A percentile compares a stretch with the other conserved stretches of the same genome.
phyloP scores from a whole-genome alignment of 2,797 vertebrate genomes.

The Labroides dimidiatus region DNA sequence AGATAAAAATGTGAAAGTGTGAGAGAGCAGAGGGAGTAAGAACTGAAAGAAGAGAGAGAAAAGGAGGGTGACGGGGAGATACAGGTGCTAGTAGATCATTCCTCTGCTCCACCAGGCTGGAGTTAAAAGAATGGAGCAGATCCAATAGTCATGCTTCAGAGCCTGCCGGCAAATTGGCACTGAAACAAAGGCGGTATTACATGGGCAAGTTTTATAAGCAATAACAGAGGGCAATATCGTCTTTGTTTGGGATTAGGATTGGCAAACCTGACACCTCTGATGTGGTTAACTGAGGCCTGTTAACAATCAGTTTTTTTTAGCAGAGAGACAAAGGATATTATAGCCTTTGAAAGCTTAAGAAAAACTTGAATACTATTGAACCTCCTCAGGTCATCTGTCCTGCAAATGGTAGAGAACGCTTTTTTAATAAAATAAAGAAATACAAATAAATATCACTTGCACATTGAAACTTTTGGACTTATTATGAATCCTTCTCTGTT shows the following conservation, averaged over 20 bases:
- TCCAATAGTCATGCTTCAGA: conserved; percentile 48
- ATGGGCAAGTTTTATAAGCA: conserved; percentile 49
- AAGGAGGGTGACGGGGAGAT: conserved; percentile 26
- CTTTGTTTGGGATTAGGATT: conserved; percentile 56
- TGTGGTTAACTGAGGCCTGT: conserved; percentile 38
- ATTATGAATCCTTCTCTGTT: conserved; percentile 7
- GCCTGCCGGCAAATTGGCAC: conserved; percentile 47
- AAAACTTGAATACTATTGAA: conserved; percentile 12
- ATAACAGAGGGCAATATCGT: conserved; percentile 53
- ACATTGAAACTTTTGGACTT: conserved; percentile 4
- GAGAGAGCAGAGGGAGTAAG: conserved; percentile 1
- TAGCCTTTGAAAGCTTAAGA: conserved; percentile 19
- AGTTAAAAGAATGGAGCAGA: conserved; percentile 49
- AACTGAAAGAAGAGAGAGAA: not conserved
- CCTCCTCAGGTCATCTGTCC: conserved; percentile 5
- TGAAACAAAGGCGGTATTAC: conserved; percentile 51
- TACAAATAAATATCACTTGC: not conserved
- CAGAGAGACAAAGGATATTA: conserved; percentile 29
- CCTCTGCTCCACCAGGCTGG: conserved; percentile 45
- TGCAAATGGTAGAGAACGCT: not conserved
- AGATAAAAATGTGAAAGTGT: conserved; percentile 4
- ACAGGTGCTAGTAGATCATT: conserved; percentile 57
- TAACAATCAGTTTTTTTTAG: conserved; percentile 45
- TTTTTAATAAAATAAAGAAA: too few relatives aligned
- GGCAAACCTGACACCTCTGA: conserved; percentile 40